Percentiles rank a stretch among this genome's conserved stretches.
phyloP scores from a whole-genome alignment of 2,797 vertebrate species.

The Cossypha caffra region DNA sequence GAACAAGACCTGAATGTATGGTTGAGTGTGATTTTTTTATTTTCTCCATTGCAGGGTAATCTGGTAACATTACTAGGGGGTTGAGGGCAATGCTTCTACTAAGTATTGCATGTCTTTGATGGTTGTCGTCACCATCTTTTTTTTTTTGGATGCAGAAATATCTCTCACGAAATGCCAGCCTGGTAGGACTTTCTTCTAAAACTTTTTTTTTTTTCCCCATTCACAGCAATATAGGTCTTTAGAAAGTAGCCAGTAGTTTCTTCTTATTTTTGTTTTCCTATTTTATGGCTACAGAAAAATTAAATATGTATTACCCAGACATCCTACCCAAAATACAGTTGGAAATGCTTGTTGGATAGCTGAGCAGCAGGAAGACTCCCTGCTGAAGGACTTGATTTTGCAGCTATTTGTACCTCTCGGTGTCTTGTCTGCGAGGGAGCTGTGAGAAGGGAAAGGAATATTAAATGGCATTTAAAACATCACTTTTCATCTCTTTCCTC shows the following conservation, averaged over 20 bases:
- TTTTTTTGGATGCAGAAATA: not conserved
- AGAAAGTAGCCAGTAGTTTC: not conserved
- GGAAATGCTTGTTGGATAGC: not conserved
- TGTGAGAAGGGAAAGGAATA: not conserved
- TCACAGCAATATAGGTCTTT: not conserved
- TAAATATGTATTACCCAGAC: not conserved
- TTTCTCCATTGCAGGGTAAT: not conserved
- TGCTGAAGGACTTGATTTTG: not conserved
- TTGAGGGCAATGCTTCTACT: not conserved
- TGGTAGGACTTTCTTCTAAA: not conserved
- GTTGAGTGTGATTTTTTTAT: not conserved
- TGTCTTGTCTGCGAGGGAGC: not conserved
- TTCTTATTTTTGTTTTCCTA: not conserved
- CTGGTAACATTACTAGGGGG: not conserved
- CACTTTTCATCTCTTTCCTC: not conserved
- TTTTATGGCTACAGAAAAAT: not conserved
- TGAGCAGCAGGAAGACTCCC: not conserved
- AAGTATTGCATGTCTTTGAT: not conserved
- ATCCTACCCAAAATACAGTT: not conserved
- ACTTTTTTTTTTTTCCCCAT: not conserved
- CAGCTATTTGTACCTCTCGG: not conserved
- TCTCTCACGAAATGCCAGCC: not conserved
- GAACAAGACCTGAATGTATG: not conserved
- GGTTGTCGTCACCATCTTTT: not conserved
- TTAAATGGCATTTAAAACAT: not conserved